phyloP scores from a whole-genome alignment of 1,140 invertebrate genomes.

The Antheraea mylitta region DNA sequence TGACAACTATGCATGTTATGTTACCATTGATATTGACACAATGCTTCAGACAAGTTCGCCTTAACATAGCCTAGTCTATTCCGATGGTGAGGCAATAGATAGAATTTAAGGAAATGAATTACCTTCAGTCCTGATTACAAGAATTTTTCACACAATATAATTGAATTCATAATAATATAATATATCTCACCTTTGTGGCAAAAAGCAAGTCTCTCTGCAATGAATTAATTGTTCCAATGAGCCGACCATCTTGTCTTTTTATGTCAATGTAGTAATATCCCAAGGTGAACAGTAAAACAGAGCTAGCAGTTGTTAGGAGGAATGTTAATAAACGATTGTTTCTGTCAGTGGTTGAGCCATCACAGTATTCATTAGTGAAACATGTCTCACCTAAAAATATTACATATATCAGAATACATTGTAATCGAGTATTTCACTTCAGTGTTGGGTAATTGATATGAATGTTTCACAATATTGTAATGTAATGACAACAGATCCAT shows the following conservation, averaged over 20 bases:
- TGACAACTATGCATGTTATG: no score
- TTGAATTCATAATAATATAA: not conserved
- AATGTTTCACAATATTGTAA: not conserved
- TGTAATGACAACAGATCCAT: constrained; percentile 13
- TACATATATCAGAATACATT: not conserved
- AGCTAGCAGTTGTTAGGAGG: constrained; percentile 82
- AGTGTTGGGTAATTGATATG: not conserved
- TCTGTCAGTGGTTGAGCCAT: constrained; percentile 47
- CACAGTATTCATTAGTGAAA: constrained; percentile 62
- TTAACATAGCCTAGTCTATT: no score
- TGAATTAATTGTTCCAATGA: constrained; percentile 73
- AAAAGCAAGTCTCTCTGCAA: constrained; percentile 73
- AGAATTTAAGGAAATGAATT: no score
- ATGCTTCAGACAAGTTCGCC: no score
- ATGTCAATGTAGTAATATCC: constrained; percentile 89
- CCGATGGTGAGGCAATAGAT: no score
- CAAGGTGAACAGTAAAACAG: constrained; percentile 85
- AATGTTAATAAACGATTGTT: constrained; percentile 71
- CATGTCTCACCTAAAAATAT: constrained; percentile 54
- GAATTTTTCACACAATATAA: no score
- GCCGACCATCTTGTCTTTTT: constrained; percentile 80
- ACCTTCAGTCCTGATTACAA: no score
- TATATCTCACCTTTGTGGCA: constrained; percentile 63
- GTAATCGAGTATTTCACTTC: not conserved
- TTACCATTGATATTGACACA: no score